A percentile compares a stretch with the other conserved stretches of the same genome.
Conservation (phyloP, 2,113 vertebrate species). For the Xenopus borealis region DNA sequence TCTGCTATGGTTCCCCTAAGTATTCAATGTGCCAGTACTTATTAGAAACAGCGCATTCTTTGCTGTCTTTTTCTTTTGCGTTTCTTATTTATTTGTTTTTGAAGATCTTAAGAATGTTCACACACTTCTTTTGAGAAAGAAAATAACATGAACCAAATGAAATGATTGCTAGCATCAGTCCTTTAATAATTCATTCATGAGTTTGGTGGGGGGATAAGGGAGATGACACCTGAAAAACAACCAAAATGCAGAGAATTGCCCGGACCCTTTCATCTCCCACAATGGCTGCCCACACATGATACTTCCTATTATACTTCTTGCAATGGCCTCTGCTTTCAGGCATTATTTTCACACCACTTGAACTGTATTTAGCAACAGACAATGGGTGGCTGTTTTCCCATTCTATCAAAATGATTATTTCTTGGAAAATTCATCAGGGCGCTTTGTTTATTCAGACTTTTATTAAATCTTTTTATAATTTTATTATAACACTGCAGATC, state of each 20-base stretch:
- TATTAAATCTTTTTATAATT: no score
- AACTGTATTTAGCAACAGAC: background rate
- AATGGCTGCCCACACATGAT: conserved; percentile 3
- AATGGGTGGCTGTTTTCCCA: conserved; percentile 15
- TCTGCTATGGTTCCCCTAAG: background rate
- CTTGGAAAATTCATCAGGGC: no score
- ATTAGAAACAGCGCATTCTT: background rate
- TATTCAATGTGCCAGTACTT: background rate
- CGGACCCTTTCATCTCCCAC: background rate
- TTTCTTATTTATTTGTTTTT: background rate
- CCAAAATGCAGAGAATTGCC: background rate
- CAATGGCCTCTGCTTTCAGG: conserved; percentile 3
- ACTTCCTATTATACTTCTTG: background rate
- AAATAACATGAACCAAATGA: background rate
- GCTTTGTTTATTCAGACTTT: no score
- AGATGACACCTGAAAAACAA: background rate
- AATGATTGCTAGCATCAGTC: background rate
- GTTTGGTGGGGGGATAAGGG: background rate
- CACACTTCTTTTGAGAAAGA: background rate
- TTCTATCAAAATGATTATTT: background rate
- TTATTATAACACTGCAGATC: no score
- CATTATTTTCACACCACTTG: background rate
- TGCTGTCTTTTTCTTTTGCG: background rate
- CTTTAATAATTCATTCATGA: background rate
- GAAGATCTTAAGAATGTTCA: background rate